Evolutionary conservation across 2,113 vertebrate species (phyloP).

Genomic region (Plectropomus leopardus): DNA sequence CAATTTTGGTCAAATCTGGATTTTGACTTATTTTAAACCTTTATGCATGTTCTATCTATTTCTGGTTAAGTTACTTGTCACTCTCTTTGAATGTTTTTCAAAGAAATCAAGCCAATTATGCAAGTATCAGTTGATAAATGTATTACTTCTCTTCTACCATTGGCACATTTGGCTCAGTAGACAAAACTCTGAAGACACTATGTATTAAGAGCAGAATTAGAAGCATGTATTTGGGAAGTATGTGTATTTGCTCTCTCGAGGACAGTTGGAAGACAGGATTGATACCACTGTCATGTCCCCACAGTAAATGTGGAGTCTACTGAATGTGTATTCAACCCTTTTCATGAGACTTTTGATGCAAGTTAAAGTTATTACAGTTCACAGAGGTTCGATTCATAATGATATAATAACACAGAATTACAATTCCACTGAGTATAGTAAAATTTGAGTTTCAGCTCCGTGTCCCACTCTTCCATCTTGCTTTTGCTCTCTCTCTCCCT

Average conservation of each 20-base stretch:
- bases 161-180: no score
- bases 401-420: not conserved
- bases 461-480: not conserved
- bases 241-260: rapidly evolving
- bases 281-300: not conserved
- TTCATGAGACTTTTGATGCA: not conserved
- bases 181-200: no score
- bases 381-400: not conserved
- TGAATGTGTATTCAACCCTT: not conserved
- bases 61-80: no score
- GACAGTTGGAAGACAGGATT: not conserved
- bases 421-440: not conserved
- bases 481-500: not conserved
- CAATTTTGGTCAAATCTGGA: no score
- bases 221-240: not conserved
- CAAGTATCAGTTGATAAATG: no score
- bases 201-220: not conserved
- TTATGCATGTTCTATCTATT: no score
- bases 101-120: no score
- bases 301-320: not conserved
- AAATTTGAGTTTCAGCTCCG: not conserved
- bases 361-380: not conserved
- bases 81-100: no score
- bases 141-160: no score
- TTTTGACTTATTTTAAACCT: no score